These are phyloP conservation scores for Rhagium mordax DNA, from an alignment of 2,888 invertebrate species.

Conservation along the genomic window DNA sequence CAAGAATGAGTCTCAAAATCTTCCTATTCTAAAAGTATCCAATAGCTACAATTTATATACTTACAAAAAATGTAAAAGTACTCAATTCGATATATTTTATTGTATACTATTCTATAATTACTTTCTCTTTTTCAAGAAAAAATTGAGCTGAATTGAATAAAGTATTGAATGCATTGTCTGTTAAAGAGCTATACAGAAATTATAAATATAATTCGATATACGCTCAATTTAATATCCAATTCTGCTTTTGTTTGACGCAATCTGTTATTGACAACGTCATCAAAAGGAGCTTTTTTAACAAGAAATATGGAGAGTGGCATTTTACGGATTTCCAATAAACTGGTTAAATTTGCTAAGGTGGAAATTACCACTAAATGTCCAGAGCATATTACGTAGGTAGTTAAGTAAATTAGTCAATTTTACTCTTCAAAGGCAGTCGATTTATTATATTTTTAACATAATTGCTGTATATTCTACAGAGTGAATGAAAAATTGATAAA, in stretches of 20 bases:
- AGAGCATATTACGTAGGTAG: no score
- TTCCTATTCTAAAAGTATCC: no score
- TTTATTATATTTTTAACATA: no score
- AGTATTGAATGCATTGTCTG: no score
- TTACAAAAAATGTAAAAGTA: no score
- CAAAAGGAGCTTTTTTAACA: slow-evolving; percentile 5
- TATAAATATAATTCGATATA: slow-evolving; percentile 18
- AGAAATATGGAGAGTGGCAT: neutral
- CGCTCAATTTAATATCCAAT: neutral
- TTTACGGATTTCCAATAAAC: neutral
- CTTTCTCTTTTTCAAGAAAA: neutral
- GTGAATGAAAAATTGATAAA: no score
- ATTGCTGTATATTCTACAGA: no score
- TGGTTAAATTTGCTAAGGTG: neutral
- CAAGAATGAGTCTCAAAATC: no score
- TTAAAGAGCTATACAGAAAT: no score
- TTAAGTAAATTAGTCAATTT: no score
- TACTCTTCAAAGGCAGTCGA: no score
- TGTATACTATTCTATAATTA: neutral
- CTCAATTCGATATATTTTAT: neutral
- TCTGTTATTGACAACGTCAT: slow-evolving; percentile 10
- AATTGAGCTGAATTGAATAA: neutral
- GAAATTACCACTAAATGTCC: slow-evolving; percentile 1
- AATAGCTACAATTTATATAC: no score
- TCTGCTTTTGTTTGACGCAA: neutral